phyloP scores from a whole-genome alignment of 2,888 invertebrate species.

The Cryptus viduatorius region DNA sequence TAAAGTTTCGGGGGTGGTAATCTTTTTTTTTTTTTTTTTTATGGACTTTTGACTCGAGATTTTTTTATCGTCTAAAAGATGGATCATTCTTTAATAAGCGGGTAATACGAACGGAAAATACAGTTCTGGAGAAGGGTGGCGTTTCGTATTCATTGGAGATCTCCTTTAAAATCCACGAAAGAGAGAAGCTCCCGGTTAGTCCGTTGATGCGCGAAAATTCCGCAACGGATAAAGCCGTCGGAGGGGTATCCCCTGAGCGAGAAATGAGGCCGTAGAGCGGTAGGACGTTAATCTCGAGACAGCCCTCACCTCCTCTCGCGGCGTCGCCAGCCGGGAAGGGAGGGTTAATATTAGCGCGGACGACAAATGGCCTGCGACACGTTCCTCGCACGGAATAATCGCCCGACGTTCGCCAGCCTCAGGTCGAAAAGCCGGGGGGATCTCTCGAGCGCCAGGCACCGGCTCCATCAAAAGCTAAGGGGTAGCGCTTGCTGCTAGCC shows the following conservation, averaged over 20 bases:
- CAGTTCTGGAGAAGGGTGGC: too few relatives aligned
- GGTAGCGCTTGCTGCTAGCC: conserved; percentile 18
- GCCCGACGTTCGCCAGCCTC: conserved; percentile 45
- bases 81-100: background rate
- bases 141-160: background rate
- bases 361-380: conserved; percentile 71
- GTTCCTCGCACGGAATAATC: conserved; percentile 70
- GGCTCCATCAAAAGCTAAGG: conserved; percentile 68
- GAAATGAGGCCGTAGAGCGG: conserved; percentile 30
- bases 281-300: conserved; percentile 64
- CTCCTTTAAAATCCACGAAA: conserved; percentile 35
- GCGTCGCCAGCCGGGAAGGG: conserved; percentile 13
- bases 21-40: too few relatives aligned
- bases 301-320: conserved; percentile 35
- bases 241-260: conserved; percentile 24
- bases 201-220: conserved; percentile 44
- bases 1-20: background rate
- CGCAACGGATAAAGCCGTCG: conserved; percentile 36
- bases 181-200: conserved; percentile 28
- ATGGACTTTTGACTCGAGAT: too few relatives aligned
- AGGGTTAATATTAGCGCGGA: conserved; percentile 59
- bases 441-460: conserved; percentile 44
- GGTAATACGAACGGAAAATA: conserved; percentile 8
- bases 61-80: background rate
- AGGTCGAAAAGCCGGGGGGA: conserved; percentile 41